Percentiles rank a stretch among this genome's conserved stretches.
Evolutionary conservation across 2,113 vertebrate genomes (phyloP).

Genomic region (Nymphicus hollandicus): DNA sequence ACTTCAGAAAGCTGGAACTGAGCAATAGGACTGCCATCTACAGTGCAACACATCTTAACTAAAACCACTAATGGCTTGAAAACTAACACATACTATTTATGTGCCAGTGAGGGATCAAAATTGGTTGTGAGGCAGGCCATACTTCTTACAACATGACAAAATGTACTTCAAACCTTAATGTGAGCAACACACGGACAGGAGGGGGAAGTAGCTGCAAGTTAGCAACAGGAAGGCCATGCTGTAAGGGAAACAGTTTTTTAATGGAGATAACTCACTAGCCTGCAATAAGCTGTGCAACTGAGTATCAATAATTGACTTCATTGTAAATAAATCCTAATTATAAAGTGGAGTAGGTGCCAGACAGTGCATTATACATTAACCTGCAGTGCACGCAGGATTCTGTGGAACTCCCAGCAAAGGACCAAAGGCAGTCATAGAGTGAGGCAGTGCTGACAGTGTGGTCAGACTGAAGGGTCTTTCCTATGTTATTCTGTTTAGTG

Average conservation of each 20-base stretch:
- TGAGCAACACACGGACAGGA: background rate
- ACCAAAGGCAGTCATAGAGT: background rate
- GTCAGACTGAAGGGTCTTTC: background rate
- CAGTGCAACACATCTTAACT: background rate
- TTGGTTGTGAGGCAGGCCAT: background rate
- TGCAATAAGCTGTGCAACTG: background rate
- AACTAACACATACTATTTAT: background rate
- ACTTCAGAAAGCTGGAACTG: background rate
- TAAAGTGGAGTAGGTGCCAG: background rate
- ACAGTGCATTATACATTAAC: background rate
- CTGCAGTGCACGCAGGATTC: background rate
- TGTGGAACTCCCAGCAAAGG: background rate
- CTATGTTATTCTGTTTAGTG: background rate
- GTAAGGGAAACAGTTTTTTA: background rate
- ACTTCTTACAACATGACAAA: background rate
- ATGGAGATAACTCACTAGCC: background rate
- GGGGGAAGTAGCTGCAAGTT: background rate
- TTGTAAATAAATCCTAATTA: background rate
- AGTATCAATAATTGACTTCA: background rate
- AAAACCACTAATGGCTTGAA: background rate
- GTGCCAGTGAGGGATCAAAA: background rate
- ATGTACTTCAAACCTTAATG: background rate
- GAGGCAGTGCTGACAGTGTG: background rate
- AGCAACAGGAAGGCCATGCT: background rate
- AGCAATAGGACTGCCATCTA: background rate